Conservation (phyloP, 2,888 invertebrate species). For the Euzophera pinguis region DNA sequence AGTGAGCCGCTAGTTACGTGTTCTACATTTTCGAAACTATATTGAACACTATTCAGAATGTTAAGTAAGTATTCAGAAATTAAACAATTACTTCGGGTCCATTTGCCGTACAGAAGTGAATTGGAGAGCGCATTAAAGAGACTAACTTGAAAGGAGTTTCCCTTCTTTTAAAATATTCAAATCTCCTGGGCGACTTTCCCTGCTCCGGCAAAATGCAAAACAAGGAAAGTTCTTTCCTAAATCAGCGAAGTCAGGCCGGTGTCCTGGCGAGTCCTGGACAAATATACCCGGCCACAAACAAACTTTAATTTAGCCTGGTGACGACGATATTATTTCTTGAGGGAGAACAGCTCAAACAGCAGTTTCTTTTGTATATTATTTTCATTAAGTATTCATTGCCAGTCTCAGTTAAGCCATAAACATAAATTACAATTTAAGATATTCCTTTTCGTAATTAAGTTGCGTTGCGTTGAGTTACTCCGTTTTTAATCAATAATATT, state of each 20-base stretch:
- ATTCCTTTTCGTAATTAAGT: background rate
- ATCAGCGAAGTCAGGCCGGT: slow-evolving; percentile 53
- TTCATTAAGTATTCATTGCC: slow-evolving; percentile 18
- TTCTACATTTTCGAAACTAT: too few relatives aligned
- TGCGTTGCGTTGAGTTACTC: too few relatives aligned
- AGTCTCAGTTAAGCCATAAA: slow-evolving; percentile 1
- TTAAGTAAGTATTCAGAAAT: too few relatives aligned
- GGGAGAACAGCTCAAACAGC: slow-evolving; percentile 22
- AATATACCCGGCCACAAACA: slow-evolving; percentile 59
- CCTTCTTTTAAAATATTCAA: slow-evolving; percentile 70
- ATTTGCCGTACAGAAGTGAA: too few relatives aligned
- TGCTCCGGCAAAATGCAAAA: slow-evolving; percentile 69
- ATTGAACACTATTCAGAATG: too few relatives aligned
- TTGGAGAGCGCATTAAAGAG: too few relatives aligned
- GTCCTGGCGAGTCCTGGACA: slow-evolving; percentile 39
- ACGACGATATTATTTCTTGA: slow-evolving; percentile 36
- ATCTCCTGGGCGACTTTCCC: slow-evolving; percentile 67
- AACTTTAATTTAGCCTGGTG: slow-evolving; percentile 55
- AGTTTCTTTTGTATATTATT: slow-evolving; percentile 18
- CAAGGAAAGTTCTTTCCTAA: slow-evolving; percentile 71
- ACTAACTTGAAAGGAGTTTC: slow-evolving; percentile 51
- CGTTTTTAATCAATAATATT: too few relatives aligned
- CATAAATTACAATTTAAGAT: background rate
- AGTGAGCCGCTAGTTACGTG: too few relatives aligned
- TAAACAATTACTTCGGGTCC: too few relatives aligned